Conservation (phyloP, 1,140 invertebrate species). For the Kradibia gibbosae region DNA sequence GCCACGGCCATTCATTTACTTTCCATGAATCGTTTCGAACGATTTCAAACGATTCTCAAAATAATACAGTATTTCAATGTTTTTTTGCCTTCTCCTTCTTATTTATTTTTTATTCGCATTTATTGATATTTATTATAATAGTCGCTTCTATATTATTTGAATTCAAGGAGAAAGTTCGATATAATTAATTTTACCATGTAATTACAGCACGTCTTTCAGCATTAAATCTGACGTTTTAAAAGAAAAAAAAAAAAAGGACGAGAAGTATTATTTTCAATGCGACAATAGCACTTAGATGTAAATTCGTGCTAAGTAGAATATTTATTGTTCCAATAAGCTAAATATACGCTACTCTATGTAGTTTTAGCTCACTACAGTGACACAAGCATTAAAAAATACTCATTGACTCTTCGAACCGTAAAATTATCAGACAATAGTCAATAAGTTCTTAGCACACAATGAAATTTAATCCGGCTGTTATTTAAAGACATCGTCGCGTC, state of each 20-base stretch:
- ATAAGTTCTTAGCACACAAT: neutral
- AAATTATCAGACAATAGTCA: constrained; percentile 13
- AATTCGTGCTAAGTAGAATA: neutral
- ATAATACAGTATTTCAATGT: too few relatives aligned
- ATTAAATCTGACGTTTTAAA: neutral
- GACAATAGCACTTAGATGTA: neutral
- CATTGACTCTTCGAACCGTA: neutral
- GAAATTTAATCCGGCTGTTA: neutral
- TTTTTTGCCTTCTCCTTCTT: too few relatives aligned
- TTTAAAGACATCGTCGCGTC: neutral
- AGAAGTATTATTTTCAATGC: too few relatives aligned
- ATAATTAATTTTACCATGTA: too few relatives aligned
- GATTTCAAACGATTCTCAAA: neutral
- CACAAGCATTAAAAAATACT: neutral
- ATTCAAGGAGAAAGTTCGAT: too few relatives aligned
- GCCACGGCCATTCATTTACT: neutral
- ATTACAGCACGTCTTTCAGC: too few relatives aligned
- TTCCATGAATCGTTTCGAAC: neutral
- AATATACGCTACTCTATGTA: neutral
- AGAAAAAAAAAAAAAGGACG: neutral
- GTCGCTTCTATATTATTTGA: too few relatives aligned
- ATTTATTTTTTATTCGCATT: too few relatives aligned
- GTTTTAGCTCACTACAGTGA: neutral
- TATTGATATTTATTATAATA: too few relatives aligned
- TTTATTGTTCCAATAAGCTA: neutral